A percentile compares a stretch with the other conserved stretches of the same genome.
These are phyloP conservation scores for Siphonodentalium dalli DNA, from an alignment of 2,888 invertebrate species.

Conservation along the genomic window DNA sequence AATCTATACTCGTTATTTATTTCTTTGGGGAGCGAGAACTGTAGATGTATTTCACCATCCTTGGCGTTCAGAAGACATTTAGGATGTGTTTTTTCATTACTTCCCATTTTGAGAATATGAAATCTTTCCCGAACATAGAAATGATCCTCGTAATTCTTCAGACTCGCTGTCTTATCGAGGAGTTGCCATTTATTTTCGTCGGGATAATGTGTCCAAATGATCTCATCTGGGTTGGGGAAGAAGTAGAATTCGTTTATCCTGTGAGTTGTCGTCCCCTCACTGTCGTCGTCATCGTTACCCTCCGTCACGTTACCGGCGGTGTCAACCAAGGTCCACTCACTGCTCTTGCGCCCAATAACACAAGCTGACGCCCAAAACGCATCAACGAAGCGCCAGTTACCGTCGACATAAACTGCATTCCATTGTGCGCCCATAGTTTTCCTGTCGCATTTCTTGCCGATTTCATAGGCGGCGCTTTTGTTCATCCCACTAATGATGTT, in stretches of 20 bases:
- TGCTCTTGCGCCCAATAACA: conserved; percentile 50
- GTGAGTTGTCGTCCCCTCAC: conserved; percentile 55
- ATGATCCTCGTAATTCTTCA: conserved; percentile 48
- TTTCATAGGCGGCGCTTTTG: conserved; percentile 61
- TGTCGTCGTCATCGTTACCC: conserved; percentile 41
- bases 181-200: conserved; percentile 59
- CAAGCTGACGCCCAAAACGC: conserved; percentile 62
- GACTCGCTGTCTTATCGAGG: conserved; percentile 40
- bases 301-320: conserved; percentile 45
- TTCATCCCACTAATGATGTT: conserved; percentile 59
- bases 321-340: conserved; percentile 57
- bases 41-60: conserved; percentile 51
- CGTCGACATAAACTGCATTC: conserved; percentile 58
- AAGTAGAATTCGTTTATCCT: conserved; percentile 62
- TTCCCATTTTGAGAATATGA: conserved; percentile 47
- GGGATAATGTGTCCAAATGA: conserved; percentile 60
- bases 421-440: conserved; percentile 60
- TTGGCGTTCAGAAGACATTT: conserved; percentile 42
- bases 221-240: conserved; percentile 56
- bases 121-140: conserved; percentile 59
- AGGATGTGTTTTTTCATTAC: conserved; percentile 38
- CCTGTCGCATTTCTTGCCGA: conserved; percentile 50
- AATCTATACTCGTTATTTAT: conserved; percentile 46
- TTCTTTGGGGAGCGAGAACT: conserved; percentile 43
- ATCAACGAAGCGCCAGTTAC: conserved; percentile 59